Evolutionary conservation across 1,140 invertebrate genomes (phyloP), one percentile per base, ranked within the genome.

Genomic region (Heliconius eleuchia): DNA sequence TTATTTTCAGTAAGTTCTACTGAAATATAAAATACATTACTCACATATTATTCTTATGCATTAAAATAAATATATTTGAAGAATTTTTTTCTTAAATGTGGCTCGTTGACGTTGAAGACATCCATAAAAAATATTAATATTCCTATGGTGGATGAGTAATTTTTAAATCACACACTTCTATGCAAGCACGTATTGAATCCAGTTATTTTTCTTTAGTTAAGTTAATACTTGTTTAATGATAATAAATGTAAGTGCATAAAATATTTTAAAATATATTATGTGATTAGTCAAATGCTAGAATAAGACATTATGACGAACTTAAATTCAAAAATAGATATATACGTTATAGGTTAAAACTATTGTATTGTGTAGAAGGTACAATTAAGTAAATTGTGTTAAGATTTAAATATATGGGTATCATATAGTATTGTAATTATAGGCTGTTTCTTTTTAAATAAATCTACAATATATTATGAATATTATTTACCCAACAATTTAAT

Each of bases 391-490:
- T 78, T 78, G 27, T 55, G 16, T 39, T 78, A 79, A 79, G 77
- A 50, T 74, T 74, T 60, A 73, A 79, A 55, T 74, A 42, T 70
- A 71, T 76, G 71, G 60, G 70, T 78, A 74, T 73, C 77, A 46
- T 60, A 79, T 74, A 79, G 77, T 79, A 74, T 74, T 79, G 77
- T 79, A 74, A 70, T 66, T 60, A 50, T 79, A 79, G 74, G 77
- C 73, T 79, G 77, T 79, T 79, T 79, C 57, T 70, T 79, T 74
- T 74, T 74, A 74, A 77, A 79, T 79, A 79, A 79, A 79, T 74
- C 46, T 66, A 66, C 60, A 66, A 66, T 66, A 66, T 66, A 66
- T 72, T 39, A 72, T 18, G 60, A 39, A 19, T 72, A 72, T 72
- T 39, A 72, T 39, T 39, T 72, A 72, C 37, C 18, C 37, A 13